A percentile compares a stretch with the other conserved stretches of the same genome.
These are phyloP conservation scores for Pan paniscus DNA, from an alignment of 2,113 vertebrate genomes.

Conservation along the genomic window DNA sequence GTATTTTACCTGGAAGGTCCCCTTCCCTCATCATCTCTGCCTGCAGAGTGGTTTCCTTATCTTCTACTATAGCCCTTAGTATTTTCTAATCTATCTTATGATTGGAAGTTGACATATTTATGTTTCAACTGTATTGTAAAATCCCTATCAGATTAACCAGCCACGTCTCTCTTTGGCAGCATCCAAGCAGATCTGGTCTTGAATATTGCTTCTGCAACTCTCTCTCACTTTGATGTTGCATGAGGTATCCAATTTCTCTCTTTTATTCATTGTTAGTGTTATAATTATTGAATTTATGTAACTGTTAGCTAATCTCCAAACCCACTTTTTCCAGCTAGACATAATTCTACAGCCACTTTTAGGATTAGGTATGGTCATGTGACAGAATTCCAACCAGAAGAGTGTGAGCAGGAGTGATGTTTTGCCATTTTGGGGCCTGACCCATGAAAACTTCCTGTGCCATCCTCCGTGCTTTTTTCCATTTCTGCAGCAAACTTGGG, in stretches of 20 bases:
- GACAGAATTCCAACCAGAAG: not conserved
- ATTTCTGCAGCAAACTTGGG: not conserved
- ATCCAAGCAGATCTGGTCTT: not conserved
- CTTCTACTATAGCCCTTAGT: not conserved
- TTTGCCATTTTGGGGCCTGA: not conserved
- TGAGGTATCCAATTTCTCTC: not conserved
- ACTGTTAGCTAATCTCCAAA: not conserved
- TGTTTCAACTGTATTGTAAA: not conserved
- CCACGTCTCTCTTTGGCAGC: not conserved
- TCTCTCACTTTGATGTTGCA: not conserved
- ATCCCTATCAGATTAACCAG: not conserved
- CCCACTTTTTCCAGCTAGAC: not conserved
- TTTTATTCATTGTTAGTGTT: not conserved
- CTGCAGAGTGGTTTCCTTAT: not conserved
- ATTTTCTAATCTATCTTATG: not conserved
- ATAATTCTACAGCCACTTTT: not conserved
- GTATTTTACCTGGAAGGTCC: not conserved
- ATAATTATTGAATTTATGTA: not conserved
- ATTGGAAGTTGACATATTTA: not conserved
- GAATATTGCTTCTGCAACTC: not conserved
- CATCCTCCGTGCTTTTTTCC: not conserved
- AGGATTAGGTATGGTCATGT: not conserved
- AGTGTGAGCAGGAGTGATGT: not conserved
- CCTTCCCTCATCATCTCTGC: accelerated
- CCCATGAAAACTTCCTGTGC: accelerated